Evolutionary conservation across 2,113 vertebrate species (phyloP).

Genomic region (Mustelus asterias): DNA sequence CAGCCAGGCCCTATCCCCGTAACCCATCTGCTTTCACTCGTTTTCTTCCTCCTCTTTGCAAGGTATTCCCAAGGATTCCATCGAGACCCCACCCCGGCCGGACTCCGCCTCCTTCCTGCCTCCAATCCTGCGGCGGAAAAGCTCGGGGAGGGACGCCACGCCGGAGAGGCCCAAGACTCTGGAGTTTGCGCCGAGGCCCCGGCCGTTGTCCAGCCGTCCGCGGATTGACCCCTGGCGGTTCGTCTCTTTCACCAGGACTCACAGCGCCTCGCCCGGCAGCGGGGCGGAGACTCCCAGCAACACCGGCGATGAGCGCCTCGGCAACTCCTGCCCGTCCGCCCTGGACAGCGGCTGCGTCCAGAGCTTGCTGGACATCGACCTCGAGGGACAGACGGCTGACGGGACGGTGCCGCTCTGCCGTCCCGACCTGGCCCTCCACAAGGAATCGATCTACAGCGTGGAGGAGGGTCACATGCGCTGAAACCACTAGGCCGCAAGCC

Average conservation of each 20-base stretch:
- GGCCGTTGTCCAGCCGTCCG: slow-evolving; percentile 63
- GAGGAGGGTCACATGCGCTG: background rate
- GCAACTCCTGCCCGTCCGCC: background rate
- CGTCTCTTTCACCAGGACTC: slow-evolving; percentile 66
- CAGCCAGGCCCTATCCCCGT: no score
- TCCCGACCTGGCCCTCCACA: slow-evolving; percentile 36
- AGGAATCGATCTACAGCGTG: background rate
- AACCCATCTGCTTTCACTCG: background rate
- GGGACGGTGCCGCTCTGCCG: slow-evolving; percentile 71
- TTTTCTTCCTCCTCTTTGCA: background rate
- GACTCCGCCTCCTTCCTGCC: slow-evolving; percentile 62
- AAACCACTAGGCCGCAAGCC: background rate
- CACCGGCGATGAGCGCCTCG: slow-evolving; percentile 45
- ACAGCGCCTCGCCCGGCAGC: slow-evolving; percentile 68
- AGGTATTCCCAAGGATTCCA: slow-evolving; percentile 55
- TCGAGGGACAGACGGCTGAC: slow-evolving; percentile 79
- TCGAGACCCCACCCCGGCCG: slow-evolving; percentile 63
- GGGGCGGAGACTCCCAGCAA: slow-evolving; percentile 64
- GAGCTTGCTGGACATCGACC: slow-evolving; percentile 78
- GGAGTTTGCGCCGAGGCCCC: slow-evolving; percentile 73
- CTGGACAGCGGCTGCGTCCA: slow-evolving; percentile 40
- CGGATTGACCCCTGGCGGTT: slow-evolving; percentile 75
- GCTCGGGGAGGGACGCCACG: slow-evolving; percentile 49
- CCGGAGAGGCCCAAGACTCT: slow-evolving; percentile 74
- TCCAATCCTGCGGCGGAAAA: slow-evolving; percentile 51